Percentiles rank a stretch among this genome's conserved stretches.
These are phyloP conservation scores for Calonectris borealis DNA, from an alignment of 2,113 vertebrate species.

Conservation along the genomic window DNA sequence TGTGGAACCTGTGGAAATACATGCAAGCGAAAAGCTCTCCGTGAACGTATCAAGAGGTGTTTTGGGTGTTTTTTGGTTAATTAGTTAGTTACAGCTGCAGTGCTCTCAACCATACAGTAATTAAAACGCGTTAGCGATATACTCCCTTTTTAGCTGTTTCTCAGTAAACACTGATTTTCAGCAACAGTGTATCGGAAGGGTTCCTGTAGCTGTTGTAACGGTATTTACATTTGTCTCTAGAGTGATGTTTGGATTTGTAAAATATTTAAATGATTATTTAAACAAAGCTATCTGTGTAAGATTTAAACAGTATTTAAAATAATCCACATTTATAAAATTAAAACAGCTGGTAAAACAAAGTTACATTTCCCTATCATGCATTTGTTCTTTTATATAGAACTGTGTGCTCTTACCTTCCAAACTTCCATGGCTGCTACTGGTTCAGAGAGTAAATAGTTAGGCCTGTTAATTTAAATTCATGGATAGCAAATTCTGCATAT, in stretches of 20 bases:
- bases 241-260: neutral
- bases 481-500: neutral
- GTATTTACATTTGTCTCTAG: neutral
- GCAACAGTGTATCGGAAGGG: neutral
- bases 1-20: neutral
- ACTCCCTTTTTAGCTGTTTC: neutral
- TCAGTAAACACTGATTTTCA: neutral
- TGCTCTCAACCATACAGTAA: neutral
- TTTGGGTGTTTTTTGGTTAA: neutral
- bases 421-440: neutral
- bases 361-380: neutral
- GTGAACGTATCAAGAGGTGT: neutral
- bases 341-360: neutral
- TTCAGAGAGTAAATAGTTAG: neutral
- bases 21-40: neutral
- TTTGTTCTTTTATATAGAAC: neutral
- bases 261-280: neutral
- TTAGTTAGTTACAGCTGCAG: neutral
- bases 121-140: neutral
- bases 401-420: neutral
- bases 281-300: neutral
- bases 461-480: neutral
- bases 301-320: neutral
- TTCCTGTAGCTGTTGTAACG: neutral
- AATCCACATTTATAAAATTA: neutral